phyloP scores from a whole-genome alignment of 2,888 invertebrate species.

The Agrotis ipsilon region DNA sequence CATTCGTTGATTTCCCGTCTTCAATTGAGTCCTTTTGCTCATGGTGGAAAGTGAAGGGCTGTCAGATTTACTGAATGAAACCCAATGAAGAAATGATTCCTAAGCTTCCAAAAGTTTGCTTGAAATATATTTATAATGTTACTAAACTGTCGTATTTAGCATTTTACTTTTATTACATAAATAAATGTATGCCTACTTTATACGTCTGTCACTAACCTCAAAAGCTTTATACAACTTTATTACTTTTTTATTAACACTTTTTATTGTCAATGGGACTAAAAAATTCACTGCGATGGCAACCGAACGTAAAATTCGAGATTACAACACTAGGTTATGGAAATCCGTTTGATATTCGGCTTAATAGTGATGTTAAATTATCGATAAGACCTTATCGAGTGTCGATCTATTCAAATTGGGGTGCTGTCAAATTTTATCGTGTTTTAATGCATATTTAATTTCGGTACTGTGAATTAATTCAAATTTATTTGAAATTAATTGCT shows the following conservation, averaged over 20 bases:
- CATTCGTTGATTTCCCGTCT: too few relatives aligned
- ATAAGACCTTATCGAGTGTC: slow-evolving; percentile 43
- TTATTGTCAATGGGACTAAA: slow-evolving; percentile 47
- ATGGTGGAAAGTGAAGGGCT: too few relatives aligned
- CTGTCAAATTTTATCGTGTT: slow-evolving; percentile 18
- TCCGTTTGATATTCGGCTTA: slow-evolving; percentile 44
- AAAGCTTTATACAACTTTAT: slow-evolving; percentile 54
- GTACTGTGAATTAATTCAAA: slow-evolving; percentile 25
- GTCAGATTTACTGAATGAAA: too few relatives aligned
- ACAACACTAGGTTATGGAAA: slow-evolving; percentile 65
- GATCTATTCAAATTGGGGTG: slow-evolving; percentile 27
- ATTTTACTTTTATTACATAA: slow-evolving; percentile 38
- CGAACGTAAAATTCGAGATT: slow-evolving; percentile 63
- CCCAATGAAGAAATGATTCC: not conserved
- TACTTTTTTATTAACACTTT: slow-evolving; percentile 53
- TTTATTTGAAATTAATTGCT: slow-evolving; percentile 17
- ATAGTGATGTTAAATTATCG: slow-evolving; percentile 45
- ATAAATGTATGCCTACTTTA: not conserved
- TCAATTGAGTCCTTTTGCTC: too few relatives aligned
- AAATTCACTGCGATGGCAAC: slow-evolving; percentile 47
- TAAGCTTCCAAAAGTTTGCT: slow-evolving; percentile 8
- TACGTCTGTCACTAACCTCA: slow-evolving; percentile 43
- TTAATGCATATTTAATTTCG: slow-evolving; percentile 22
- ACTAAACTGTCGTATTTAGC: slow-evolving; percentile 40
- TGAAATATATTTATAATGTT: slow-evolving; percentile 40